Base-by-base conservation (phyloP, 2,797 vertebrate species). In the Manis pentadactyla region DNA sequence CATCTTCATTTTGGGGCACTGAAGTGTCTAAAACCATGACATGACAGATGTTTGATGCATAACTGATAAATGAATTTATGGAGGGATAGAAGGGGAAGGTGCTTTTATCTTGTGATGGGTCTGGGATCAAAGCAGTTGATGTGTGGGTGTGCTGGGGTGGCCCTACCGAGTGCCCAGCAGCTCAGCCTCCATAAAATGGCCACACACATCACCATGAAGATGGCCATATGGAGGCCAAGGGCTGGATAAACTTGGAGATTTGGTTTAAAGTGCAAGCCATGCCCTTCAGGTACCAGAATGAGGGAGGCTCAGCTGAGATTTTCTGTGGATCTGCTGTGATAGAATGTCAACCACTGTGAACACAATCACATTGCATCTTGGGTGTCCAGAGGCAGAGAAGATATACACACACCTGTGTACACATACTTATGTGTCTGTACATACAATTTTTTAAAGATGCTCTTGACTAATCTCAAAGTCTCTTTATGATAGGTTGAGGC, bases 191-290 rank as follows among this genome's bases (percentile, higher is more conserved):
- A 13, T 64, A 64, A 34, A 21, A 46, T 5, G 8, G 12, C 68
- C 75, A 39, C n/a, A 29, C 0, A 11, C 1, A 18, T 77, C 15
- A 79, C 61, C 21, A 14, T 0, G 5, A 25, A 63, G 29, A 34
- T 61, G 73, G 17, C 34, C 46, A 51, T 0, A 7, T 0, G 81
- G 86, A 57, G 53, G 12, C 19, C n/a, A 31, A 61, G 49, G 42
- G 8, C n/a, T 39, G 46, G 46, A 46, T 46, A 46, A 46, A 5
- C 19, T 64, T 71, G 18, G 86, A 77, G 61, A 51, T 42, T 63
- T 64, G 23, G 39, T 83, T 87, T 89, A 61, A 78, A 73, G 64
- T 69, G 57, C 37, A 83, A 92, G n/a, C 34, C n/a, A 63, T 13
- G 23, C 29, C 13, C 17, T 71, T 75, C 14, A 17, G 42, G 21